Percentiles rank a stretch among this genome's conserved stretches.
Conservation (phyloP, 64 coral and sea anemone species). For the Dendronephthya gigantea region DNA sequence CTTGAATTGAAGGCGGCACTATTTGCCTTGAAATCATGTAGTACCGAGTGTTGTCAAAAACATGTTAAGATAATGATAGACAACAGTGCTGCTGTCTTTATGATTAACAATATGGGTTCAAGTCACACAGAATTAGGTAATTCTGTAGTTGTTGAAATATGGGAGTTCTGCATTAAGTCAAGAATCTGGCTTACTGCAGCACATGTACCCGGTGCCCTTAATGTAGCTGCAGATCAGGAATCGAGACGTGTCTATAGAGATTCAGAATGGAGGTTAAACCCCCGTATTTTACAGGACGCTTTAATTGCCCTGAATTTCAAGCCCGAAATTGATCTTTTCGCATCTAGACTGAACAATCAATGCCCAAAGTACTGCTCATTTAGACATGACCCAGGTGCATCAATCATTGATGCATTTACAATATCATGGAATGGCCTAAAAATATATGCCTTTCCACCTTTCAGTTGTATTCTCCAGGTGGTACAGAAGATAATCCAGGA, state of each 20-base stretch:
- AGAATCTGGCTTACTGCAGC: conserved; percentile 27
- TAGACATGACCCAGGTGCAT: conserved; percentile 24
- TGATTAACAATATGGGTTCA: conserved; percentile 43
- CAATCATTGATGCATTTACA: conserved; percentile 37
- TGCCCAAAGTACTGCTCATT: conserved; percentile 22
- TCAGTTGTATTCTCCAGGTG: conserved; percentile 35
- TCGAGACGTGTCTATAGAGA: not conserved
- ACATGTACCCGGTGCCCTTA: conserved; percentile 25
- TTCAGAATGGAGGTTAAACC: conserved; percentile 33
- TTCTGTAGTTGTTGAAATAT: not conserved
- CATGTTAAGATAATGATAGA: conserved; percentile 49
- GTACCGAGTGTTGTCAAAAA: not conserved
- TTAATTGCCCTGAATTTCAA: not conserved
- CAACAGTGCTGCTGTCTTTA: conserved; percentile 41
- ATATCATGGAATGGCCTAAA: too few relatives aligned
- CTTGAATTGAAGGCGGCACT: conserved; percentile 44
- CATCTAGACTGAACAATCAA: conserved; percentile 28
- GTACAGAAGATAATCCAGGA: conserved; percentile 38
- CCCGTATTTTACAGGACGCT: not conserved
- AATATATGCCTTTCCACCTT: conserved; percentile 43
- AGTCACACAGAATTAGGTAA: conserved; percentile 22
- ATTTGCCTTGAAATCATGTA: conserved; percentile 26
- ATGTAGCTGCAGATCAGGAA: conserved; percentile 39
- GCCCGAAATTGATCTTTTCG: conserved; percentile 34
- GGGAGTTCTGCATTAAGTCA: conserved; percentile 31